Evolutionary conservation across 2,113 vertebrate genomes (phyloP).

Genomic region (Galbula dea): DNA sequence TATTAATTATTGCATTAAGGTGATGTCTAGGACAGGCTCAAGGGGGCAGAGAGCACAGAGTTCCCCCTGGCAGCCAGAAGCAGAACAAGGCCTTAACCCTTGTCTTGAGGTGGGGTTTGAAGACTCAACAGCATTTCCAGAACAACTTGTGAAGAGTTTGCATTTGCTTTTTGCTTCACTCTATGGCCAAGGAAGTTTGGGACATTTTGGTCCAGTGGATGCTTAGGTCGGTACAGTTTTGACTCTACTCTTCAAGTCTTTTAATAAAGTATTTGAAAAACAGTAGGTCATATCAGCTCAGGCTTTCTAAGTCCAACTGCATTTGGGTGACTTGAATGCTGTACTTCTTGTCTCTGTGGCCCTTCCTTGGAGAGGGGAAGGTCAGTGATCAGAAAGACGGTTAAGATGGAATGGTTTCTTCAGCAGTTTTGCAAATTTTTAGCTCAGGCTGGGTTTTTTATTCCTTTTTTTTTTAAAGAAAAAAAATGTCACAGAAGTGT

Average conservation of each 20-base stretch:
- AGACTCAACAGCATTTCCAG: background rate
- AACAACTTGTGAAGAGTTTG: background rate
- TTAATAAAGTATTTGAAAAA: background rate
- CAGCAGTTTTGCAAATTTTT: background rate
- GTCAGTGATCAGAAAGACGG: background rate
- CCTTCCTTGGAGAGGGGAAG: background rate
- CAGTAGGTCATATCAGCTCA: background rate
- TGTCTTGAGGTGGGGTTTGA: background rate
- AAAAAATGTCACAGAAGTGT: background rate
- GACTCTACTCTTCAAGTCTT: background rate
- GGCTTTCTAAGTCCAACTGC: rapidly evolving
- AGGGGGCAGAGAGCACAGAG: background rate
- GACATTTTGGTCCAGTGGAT: background rate
- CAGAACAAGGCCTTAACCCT: background rate
- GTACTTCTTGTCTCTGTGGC: background rate
- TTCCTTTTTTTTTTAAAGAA: background rate
- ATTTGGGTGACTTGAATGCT: background rate
- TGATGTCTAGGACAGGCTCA: background rate
- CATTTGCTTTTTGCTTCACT: background rate
- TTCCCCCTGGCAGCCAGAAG: background rate
- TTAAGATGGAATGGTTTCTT: background rate
- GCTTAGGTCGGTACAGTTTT: background rate
- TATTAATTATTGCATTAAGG: conserved; percentile 34
- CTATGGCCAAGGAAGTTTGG: background rate
- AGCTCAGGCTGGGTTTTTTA: background rate